Evolutionary conservation across 2,797 vertebrate species (phyloP).

Genomic region (Choloepus didactylus): DNA sequence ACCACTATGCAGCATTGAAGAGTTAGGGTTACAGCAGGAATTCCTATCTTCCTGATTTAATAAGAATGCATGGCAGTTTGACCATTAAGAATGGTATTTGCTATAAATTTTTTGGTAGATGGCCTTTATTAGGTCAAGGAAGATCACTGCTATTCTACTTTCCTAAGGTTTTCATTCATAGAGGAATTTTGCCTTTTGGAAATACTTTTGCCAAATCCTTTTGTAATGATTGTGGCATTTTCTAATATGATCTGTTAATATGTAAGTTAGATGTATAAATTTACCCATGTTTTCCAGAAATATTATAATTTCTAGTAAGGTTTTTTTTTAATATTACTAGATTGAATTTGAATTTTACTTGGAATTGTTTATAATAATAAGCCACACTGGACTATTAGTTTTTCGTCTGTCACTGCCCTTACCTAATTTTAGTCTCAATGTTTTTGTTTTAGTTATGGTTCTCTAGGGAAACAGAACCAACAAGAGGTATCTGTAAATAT

Average conservation of each 20-base stretch:
- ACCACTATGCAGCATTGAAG: background rate
- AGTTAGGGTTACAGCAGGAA: background rate
- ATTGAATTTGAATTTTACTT: background rate
- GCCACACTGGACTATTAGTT: background rate
- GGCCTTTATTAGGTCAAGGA: background rate
- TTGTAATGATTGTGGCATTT: background rate
- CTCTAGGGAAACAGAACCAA: no score
- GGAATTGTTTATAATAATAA: background rate
- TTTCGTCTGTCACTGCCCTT: background rate
- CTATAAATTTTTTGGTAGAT: background rate
- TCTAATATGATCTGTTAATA: background rate
- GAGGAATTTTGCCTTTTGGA: background rate
- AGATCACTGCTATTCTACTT: background rate
- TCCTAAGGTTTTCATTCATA: background rate
- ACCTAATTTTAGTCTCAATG: background rate
- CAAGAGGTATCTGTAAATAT: no score
- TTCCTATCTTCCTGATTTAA: background rate
- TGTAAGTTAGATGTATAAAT: background rate
- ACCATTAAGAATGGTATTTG: background rate
- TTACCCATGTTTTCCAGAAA: background rate
- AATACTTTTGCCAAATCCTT: background rate
- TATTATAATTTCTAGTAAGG: background rate
- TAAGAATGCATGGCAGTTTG: background rate
- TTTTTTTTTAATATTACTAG: background rate
- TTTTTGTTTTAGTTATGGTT: no score